Evolutionary conservation across 2,797 vertebrate species (phyloP).

Genomic region (Leuciscus waleckii): DNA sequence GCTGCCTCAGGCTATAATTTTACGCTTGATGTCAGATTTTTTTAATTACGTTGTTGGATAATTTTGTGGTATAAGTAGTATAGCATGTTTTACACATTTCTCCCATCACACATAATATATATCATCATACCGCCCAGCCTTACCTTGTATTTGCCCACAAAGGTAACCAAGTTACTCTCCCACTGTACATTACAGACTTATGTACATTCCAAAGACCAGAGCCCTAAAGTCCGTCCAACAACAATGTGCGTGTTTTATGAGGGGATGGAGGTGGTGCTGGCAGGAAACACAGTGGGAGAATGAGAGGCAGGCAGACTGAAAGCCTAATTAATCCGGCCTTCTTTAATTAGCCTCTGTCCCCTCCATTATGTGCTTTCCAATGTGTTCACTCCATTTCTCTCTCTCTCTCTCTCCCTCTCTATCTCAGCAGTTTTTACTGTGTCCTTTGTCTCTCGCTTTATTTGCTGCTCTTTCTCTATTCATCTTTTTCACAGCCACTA

Average conservation of each 20-base stretch:
- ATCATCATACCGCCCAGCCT: not conserved
- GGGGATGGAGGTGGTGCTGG: conserved; percentile 62
- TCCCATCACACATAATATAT: not conserved
- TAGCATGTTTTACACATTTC: conserved; percentile 16
- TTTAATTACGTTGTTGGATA: conserved; percentile 13
- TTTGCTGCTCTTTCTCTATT: conserved; percentile 40
- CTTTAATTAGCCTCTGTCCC: conserved; percentile 76
- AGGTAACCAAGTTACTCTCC: conserved; percentile 11
- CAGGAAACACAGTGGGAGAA: conserved; percentile 70
- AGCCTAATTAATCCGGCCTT: conserved; percentile 77
- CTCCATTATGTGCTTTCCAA: conserved; percentile 67
- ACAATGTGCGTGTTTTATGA: conserved; percentile 40
- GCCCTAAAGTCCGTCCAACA: conserved; percentile 21
- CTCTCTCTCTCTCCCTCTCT: not conserved
- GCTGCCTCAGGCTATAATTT: conserved; percentile 20
- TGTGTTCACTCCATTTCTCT: conserved; percentile 25
- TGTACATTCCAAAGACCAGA: conserved; percentile 21
- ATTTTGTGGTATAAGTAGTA: not conserved
- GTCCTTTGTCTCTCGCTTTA: conserved; percentile 54
- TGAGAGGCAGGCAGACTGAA: conserved; percentile 71
- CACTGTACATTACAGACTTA: conserved; percentile 16
- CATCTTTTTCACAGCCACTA: conserved; percentile 42
- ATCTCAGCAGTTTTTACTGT: not conserved
- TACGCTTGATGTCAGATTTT: conserved; percentile 10
- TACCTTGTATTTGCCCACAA: conserved; percentile 11